Evolutionary conservation across 2,888 invertebrate genomes (phyloP), one percentile per base, ranked within the genome.

Genomic region (Drosophila stalkeri): DNA sequence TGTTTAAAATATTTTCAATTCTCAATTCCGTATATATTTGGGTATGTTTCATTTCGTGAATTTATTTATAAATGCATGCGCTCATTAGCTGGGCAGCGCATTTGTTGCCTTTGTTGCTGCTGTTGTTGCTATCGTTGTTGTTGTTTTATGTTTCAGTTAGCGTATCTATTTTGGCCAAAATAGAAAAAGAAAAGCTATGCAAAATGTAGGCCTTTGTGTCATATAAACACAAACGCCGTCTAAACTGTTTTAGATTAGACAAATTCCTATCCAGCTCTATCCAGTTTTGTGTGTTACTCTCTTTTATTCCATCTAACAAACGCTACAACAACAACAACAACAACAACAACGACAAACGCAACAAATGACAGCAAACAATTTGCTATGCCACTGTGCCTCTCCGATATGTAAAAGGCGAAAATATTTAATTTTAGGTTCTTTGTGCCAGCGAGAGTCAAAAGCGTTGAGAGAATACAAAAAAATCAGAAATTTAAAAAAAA

Each of bases 391-490:
- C 72, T 78, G 82, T 9, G 43, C 55, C 83, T 85, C 83, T 87
- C 68, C 74, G 81, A 89, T 89, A 80, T 87, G 89, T 89, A 85
- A 87, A 89, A 82, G 85, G 87, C 89, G 85, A 87, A 87, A 87
- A 87, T 89, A 89, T 87, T 87, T 87, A 87, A 87, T 87, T 87
- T 87, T 89, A 89, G 87, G 82, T 89, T 87, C 87, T 89, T 87
- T 87, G 86, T 85, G 88, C 73, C 60, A 69, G 65, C 72, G 65
- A 77, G 68, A 63, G 61, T 52, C 64, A 70, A 79, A 65, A 65
- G 71, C 71, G 75, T 78, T 61, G 70, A 57, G 47, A 75, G 66
- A 75, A 70, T 64, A 44, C 44, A 46, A 57, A 59, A 49, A 57
- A 59, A 56, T 14, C 18, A 43, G 35, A 59, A 46, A 35, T n/a